Evolutionary conservation across 2,797 vertebrate species (phyloP), one percentile per base, ranked within the genome.

Genomic region (Xiphophorus birchmanni): DNA sequence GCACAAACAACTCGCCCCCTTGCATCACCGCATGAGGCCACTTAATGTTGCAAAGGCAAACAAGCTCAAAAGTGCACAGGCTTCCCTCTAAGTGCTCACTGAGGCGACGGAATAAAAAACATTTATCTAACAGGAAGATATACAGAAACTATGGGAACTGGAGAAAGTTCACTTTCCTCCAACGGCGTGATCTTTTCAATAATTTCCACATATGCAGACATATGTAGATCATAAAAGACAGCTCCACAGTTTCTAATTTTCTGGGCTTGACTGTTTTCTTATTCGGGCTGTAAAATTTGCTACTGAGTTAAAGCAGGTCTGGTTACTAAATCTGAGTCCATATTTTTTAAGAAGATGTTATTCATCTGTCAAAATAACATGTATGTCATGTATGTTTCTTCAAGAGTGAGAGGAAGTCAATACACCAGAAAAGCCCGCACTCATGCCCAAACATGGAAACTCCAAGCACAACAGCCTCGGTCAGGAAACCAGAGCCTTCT

Each of bases 21-120:
- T 52, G 65, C 77, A 2, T 63, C 82, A 76, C 89, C 88, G 88
- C 77, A 74, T 77, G 89, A 81, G n/a, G 37, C 79, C 89, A 92
- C 92, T 92, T 84, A 82, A 60, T 35, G 74, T 73, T 75, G 37
- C 26, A 8, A 75, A 82, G 65, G 26, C 65, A 83, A 84, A 87
- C 77, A 77, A 69, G 15, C 76, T 60, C 72, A 37, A 77, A 87
- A 82, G 86, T 85, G 44, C 2, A 44, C 56, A 8, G 50, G 47
- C 75, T 29, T 32, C 13, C 26, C 13, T 56, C 71, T 35, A 47
- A 82, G 58, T 45, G 78, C 72, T 52, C 35, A 71, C 23, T 44
- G 65, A 69, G 21, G 18, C 23, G 26, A 69, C 2, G 60, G 26
- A 48, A 47, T 69, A n/a, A 69, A 32, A 42, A 13, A n/a, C 73